phyloP scores from a whole-genome alignment of 30 jellyfish, hydroid and myxozoan species.

The Aurelia aurita region DNA sequence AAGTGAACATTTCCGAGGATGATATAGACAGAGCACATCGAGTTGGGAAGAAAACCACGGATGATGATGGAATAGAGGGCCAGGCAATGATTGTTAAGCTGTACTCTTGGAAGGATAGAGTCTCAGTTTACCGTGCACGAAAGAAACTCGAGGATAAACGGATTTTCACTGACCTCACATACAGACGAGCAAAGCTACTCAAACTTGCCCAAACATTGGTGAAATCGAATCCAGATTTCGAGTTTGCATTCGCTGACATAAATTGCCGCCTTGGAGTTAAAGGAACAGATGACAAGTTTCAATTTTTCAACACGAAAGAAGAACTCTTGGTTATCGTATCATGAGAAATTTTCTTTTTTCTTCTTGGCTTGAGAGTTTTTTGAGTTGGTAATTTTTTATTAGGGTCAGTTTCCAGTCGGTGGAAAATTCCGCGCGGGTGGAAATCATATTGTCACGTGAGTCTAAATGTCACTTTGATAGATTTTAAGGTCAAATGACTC shows the following conservation, averaged over 20 bases:
- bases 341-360: constrained; percentile 15
- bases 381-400: not conserved
- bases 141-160: constrained; percentile 26
- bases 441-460: not conserved
- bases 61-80: not conserved
- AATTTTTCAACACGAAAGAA: constrained; percentile 19
- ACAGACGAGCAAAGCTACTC: constrained; percentile 39
- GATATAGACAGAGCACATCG: constrained; percentile 22
- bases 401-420: constrained; percentile 5
- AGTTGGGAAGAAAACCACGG: constrained; percentile 9
- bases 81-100: constrained; percentile 30
- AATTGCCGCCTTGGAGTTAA: constrained; percentile 48
- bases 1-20: constrained; percentile 23
- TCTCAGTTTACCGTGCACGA: constrained; percentile 23
- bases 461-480: not conserved
- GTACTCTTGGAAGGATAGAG: constrained; percentile 5
- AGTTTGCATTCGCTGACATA: constrained; percentile 43
- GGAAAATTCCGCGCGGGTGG: constrained; percentile 20
- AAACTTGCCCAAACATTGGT: constrained; percentile 15
- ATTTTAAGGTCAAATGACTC: not conserved
- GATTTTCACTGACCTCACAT: constrained; percentile 16
- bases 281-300: constrained; percentile 3
- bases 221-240: not conserved
- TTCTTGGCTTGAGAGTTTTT: constrained; percentile 1
- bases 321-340: constrained; percentile 15